These are phyloP conservation scores for Bunonema sp. DNA, from an alignment of 2,888 invertebrate species.

Conservation along the genomic window DNA sequence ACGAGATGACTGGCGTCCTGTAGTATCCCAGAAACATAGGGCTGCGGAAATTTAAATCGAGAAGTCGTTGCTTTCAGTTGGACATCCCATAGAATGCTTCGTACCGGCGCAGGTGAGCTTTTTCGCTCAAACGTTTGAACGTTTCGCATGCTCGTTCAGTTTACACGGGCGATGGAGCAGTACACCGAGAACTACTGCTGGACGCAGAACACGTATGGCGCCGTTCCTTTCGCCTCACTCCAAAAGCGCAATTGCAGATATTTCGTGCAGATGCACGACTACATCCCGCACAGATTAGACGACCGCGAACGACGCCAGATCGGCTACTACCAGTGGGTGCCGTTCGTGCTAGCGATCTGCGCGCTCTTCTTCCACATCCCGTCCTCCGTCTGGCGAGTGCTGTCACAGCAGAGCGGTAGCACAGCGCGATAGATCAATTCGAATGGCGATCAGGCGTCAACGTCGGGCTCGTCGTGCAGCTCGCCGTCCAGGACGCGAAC, in stretches of 20 bases:
- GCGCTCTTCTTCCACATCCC: slow-evolving; percentile 43
- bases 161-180: slow-evolving; percentile 50
- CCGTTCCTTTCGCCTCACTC: background rate
- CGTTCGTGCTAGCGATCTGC: slow-evolving; percentile 40
- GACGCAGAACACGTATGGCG: slow-evolving; percentile 44
- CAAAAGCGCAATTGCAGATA: background rate
- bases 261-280: too few relatives aligned
- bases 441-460: slow-evolving; percentile 45
- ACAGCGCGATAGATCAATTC: background rate
- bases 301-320: slow-evolving; percentile 42
- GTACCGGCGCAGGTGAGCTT: slow-evolving; percentile 48
- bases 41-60: too few relatives aligned
- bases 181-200: slow-evolving; percentile 51
- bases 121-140: slow-evolving; percentile 51
- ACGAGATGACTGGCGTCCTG: too few relatives aligned
- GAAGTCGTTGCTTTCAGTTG: slow-evolving; percentile 26
- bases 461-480: slow-evolving; percentile 43
- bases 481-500: slow-evolving; percentile 44
- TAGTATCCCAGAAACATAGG: too few relatives aligned
- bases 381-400: slow-evolving; percentile 41
- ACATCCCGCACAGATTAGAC: slow-evolving; percentile 44
- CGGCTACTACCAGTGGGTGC: slow-evolving; percentile 39
- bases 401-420: slow-evolving; percentile 38
- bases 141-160: slow-evolving; percentile 51
- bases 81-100: slow-evolving; percentile 48